These are phyloP conservation scores for Gallirallus australis DNA, from an alignment of 2,797 vertebrate species.

Conservation along the genomic window DNA sequence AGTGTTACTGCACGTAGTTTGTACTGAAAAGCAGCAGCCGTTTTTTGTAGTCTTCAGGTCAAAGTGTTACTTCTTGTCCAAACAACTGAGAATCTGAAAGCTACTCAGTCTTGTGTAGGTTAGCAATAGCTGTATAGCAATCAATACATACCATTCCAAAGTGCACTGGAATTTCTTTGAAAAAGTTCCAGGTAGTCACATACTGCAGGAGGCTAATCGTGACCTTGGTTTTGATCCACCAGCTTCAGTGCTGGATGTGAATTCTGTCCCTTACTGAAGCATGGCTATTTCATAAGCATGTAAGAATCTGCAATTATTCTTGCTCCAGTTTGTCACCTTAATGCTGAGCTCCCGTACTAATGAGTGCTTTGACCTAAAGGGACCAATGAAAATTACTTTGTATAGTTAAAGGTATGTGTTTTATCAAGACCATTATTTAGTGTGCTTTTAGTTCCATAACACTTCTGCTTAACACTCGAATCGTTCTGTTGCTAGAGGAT, in stretches of 20 bases:
- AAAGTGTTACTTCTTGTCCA: background rate
- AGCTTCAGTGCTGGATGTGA: background rate
- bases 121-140: background rate
- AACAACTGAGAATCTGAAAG: background rate
- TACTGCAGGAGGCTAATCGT: background rate
- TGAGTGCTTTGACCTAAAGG: background rate
- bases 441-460: background rate
- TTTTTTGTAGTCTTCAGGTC: background rate
- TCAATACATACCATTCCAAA: background rate
- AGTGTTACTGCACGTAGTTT: background rate
- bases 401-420: rapidly evolving
- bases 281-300: background rate
- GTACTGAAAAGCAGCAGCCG: background rate
- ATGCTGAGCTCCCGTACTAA: background rate
- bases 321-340: background rate
- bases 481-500: background rate
- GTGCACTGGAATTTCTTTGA: background rate
- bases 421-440: background rate
- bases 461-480: background rate
- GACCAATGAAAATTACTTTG: background rate
- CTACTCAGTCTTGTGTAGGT: background rate
- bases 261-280: background rate
- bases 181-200: background rate
- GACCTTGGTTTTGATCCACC: background rate
- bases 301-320: background rate